Evolutionary conservation across 2,888 invertebrate genomes (phyloP).

Genomic region (Hanleya hanleyi): DNA sequence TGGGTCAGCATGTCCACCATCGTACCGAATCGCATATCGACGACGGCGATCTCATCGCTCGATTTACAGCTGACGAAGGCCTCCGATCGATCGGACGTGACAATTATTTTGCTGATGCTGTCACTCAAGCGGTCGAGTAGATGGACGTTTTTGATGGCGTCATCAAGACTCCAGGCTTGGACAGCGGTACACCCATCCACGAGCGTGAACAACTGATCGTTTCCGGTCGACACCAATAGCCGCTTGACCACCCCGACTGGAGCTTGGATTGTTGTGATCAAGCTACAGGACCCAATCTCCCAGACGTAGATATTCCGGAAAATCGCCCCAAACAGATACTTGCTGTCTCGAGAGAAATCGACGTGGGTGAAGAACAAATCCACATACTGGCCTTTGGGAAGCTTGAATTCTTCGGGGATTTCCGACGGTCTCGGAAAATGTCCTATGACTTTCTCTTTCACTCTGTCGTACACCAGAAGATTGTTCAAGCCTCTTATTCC

Average conservation of each 20-base stretch:
- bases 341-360: slow-evolving; percentile 64
- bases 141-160: slow-evolving; percentile 60
- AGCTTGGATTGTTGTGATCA: slow-evolving; percentile 63
- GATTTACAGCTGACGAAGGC: slow-evolving; percentile 61
- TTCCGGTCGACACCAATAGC: slow-evolving; percentile 52
- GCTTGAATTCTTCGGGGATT: slow-evolving; percentile 62
- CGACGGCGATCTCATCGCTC: slow-evolving; percentile 70
- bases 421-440: slow-evolving; percentile 60
- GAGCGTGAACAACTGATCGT: slow-evolving; percentile 63
- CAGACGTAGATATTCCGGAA: slow-evolving; percentile 71
- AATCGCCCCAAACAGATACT: slow-evolving; percentile 65
- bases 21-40: slow-evolving; percentile 66
- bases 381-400: slow-evolving; percentile 61
- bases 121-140: slow-evolving; percentile 65
- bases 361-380: slow-evolving; percentile 63
- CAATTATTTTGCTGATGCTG: slow-evolving; percentile 56
- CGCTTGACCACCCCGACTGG: slow-evolving; percentile 67
- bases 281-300: slow-evolving; percentile 52
- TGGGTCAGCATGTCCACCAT: slow-evolving; percentile 71
- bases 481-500: slow-evolving; percentile 51
- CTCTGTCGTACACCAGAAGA: slow-evolving; percentile 63
- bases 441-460: slow-evolving; percentile 55
- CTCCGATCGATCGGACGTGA: slow-evolving; percentile 52
- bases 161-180: slow-evolving; percentile 67
- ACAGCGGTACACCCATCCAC: slow-evolving; percentile 49